Evolutionary conservation across 2,888 invertebrate species (phyloP).

Genomic region (Coelinius sp.): DNA sequence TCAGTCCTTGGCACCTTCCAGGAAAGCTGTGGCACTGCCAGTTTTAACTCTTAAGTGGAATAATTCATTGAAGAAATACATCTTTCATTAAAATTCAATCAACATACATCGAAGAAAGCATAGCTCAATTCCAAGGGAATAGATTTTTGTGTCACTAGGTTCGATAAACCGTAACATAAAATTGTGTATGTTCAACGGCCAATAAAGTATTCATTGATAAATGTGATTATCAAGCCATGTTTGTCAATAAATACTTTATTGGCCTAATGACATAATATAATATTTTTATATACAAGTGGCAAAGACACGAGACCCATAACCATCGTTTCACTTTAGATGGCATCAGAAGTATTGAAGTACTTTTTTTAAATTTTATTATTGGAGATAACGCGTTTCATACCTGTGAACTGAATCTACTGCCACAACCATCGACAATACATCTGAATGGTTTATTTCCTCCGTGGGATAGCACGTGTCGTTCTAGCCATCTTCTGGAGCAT

Average conservation of each 20-base stretch:
- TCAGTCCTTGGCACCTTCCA: slow-evolving; percentile 27
- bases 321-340: slow-evolving; percentile 7
- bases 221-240: no score
- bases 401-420: slow-evolving; percentile 88
- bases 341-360: neutral
- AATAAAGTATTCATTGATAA: neutral
- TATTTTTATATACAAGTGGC: neutral
- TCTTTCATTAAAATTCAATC: neutral
- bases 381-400: slow-evolving; percentile 71
- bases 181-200: neutral
- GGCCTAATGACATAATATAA: neutral
- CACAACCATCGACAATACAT: slow-evolving; percentile 96
- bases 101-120: no score
- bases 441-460: slow-evolving; percentile 93
- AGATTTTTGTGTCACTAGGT: no score
- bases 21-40: slow-evolving; percentile 14
- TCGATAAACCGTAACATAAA: no score
- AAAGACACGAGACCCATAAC: neutral
- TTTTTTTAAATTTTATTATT: neutral
- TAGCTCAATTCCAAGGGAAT: no score
- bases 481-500: slow-evolving; percentile 93
- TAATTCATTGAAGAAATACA: neutral
- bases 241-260: neutral
- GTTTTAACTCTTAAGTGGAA: neutral
- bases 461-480: slow-evolving; percentile 92